Percentiles rank a stretch among this genome's conserved stretches.
Evolutionary conservation across 2,113 vertebrate species (phyloP).

Genomic region (Girardinichthys multiradiatus): DNA sequence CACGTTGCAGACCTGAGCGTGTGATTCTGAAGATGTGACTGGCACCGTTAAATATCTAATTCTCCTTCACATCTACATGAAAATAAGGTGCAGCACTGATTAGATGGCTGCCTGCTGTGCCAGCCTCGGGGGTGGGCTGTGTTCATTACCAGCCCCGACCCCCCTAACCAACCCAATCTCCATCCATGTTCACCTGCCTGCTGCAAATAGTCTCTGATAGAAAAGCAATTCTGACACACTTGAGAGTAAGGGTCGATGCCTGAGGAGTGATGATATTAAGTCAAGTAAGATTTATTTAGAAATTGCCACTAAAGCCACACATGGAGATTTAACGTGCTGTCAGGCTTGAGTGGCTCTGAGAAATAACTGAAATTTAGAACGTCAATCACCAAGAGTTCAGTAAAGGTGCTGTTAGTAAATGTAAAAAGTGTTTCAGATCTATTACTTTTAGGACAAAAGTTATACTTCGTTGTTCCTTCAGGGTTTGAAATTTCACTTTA

Average conservation of each 20-base stretch:
- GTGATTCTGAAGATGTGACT: constrained; percentile 65
- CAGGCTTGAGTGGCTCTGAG: constrained; percentile 24
- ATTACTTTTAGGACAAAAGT: background rate
- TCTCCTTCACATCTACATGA: constrained; percentile 50
- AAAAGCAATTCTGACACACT: constrained; percentile 58
- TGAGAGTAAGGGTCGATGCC: constrained; percentile 40
- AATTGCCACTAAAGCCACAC: constrained; percentile 46
- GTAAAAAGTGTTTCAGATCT: background rate
- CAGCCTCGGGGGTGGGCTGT: constrained; percentile 30
- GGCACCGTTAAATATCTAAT: constrained; percentile 55
- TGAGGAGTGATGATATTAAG: constrained; percentile 61
- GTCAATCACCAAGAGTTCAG: background rate
- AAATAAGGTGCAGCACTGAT: constrained; percentile 63
- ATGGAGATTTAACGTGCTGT: constrained; percentile 46
- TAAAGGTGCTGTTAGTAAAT: constrained; percentile 16
- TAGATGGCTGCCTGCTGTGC: constrained; percentile 59
- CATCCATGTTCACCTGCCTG: constrained; percentile 29
- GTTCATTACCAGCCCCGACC: constrained; percentile 48
- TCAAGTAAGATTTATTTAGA: constrained; percentile 56
- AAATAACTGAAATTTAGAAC: constrained; percentile 35
- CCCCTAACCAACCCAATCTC: constrained; percentile 34
- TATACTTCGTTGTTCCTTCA: background rate
- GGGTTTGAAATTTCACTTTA: background rate
- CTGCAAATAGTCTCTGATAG: constrained; percentile 40
- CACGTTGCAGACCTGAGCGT: constrained; percentile 31